Percentiles rank a stretch among this genome's conserved stretches.
These are phyloP conservation scores for Monoplex corrugatus DNA, from an alignment of 2,888 invertebrate genomes.

Conservation along the genomic window DNA sequence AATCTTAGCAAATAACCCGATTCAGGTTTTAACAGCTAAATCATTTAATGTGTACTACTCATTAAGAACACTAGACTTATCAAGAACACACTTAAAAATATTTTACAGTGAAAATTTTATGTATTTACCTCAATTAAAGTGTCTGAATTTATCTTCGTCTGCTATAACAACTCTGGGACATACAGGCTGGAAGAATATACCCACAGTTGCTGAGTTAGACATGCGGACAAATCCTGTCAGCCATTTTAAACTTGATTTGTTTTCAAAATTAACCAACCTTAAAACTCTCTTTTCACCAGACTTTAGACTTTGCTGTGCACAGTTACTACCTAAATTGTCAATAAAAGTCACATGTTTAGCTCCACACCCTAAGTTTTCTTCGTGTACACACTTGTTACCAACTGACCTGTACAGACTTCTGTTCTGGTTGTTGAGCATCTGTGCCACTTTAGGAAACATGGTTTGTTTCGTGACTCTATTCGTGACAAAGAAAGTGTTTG, in stretches of 20 bases:
- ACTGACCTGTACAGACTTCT: background rate
- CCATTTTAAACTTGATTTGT: background rate
- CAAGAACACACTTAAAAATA: background rate
- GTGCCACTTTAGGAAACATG: background rate
- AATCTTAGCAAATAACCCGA: background rate
- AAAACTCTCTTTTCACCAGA: background rate
- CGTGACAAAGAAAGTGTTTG: background rate
- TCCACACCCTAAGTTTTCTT: background rate
- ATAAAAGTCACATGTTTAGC: background rate
- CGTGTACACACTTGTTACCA: background rate
- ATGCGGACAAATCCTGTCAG: background rate
- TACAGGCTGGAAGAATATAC: background rate
- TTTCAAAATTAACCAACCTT: background rate
- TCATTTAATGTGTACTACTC: background rate
- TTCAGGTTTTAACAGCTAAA: background rate
- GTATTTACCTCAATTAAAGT: background rate
- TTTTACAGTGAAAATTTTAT: background rate
- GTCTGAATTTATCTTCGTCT: background rate
- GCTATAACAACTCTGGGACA: background rate
- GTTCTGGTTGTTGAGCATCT: background rate
- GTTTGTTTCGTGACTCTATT: background rate
- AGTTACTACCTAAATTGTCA: background rate
- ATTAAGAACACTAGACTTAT: background rate
- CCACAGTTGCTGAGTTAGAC: background rate
- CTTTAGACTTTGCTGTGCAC: background rate